Percentiles rank a stretch among this genome's conserved stretches.
These are phyloP conservation scores for Myrmecobius fasciatus DNA, from an alignment of 2,113 vertebrate species.

Conservation along the genomic window DNA sequence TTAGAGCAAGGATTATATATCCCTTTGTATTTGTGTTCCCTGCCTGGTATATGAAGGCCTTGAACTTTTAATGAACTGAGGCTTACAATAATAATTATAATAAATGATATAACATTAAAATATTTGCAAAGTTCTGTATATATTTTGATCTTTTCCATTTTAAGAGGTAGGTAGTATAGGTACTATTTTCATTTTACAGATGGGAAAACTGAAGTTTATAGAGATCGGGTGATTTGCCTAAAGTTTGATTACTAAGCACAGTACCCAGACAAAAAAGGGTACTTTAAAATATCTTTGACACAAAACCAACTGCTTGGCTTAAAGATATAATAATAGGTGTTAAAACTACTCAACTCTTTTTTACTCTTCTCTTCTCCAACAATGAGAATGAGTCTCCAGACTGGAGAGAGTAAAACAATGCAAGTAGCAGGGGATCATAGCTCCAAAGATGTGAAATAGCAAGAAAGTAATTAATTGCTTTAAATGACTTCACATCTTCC, in stretches of 20 bases:
- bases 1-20: background rate
- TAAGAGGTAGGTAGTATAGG: constrained; percentile 7
- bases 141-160: constrained; percentile 47
- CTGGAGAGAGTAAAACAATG: background rate
- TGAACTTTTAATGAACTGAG: background rate
- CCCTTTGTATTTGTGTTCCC: background rate
- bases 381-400: background rate
- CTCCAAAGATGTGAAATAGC: background rate
- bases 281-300: background rate
- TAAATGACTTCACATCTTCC: background rate
- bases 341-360: background rate
- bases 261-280: background rate
- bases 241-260: background rate
- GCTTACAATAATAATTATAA: background rate
- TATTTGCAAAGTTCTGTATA: constrained; percentile 19
- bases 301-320: background rate
- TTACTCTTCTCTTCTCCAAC: background rate
- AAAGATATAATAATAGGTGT: background rate
- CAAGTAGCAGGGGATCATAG: background rate
- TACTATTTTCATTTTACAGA: constrained; percentile 24
- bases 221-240: constrained; percentile 4
- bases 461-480: background rate
- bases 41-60: background rate
- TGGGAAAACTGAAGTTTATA: constrained; percentile 39
- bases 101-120: background rate